Base-by-base conservation (phyloP, 2,113 vertebrate genomes). In the Daboia siamensis region DNA sequence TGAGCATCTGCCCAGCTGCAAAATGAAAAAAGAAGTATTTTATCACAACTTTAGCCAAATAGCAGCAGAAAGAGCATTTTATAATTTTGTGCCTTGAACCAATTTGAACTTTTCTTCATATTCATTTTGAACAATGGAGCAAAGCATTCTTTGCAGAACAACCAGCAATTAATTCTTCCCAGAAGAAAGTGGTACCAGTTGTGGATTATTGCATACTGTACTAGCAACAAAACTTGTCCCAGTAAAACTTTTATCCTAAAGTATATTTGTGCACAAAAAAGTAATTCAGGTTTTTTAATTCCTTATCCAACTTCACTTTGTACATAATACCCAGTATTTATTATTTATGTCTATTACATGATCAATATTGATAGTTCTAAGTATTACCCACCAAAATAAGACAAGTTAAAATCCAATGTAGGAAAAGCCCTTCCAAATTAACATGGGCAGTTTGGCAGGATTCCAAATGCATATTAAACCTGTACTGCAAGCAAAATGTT, bases 1-100 rank as follows among this genome's bases (percentile, higher is more conserved):
- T 99, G 98, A 90, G 99, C 99, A 94, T 99, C 99, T 6, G 99
- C 99, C 99, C 99, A 99, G 96, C 99, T 99, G 95, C 89, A 95
- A 93, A 93, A 93, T 39, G 91, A 90, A 56, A 94, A 87, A 91
- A 6, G 17, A 44, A 94, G 39, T 44, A 8, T 86, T 64, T 84
- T 86, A 86, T 17, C 46, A 86, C 56, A 90, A 15, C 52, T 21
- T 51, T 52, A 23, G 23, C 13, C 29, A 51, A 33, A 91, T 6
- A 86, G 17, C 9, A 74, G 51, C 26, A 69, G 11, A 91, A 17
- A 87, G 3, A 64, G 7, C 13, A 54, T 26, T 69, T 64, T 61
- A 54, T 52, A 80, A 80, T 44, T 39, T 44, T 44, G 15, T 39
- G 6, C 39, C 44, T 26, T 91, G 1, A 9, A 26, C 74, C 85